Conservation (phyloP, 2,113 vertebrate species). For the Zosterops borbonicus region DNA sequence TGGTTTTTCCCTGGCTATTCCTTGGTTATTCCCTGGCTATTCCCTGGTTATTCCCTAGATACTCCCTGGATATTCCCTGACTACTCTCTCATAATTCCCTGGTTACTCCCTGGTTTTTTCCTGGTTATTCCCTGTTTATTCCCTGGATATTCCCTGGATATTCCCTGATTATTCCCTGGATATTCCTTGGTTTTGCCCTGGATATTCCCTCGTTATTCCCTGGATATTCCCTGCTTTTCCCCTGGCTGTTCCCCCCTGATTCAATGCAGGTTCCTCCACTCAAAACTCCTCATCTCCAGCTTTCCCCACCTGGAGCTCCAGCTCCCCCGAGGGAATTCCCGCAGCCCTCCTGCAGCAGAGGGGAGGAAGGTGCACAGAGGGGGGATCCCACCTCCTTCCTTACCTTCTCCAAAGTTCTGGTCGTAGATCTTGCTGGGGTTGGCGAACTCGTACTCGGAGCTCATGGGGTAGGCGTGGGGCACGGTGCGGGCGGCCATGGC, state of each 20-base stretch:
- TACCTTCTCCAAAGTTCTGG: constrained; percentile 90
- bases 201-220: background rate
- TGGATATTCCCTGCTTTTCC: background rate
- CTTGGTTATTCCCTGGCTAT: too few species aligned
- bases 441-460: constrained; percentile 84
- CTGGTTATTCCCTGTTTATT: accelerated
- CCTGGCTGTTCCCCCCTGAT: background rate
- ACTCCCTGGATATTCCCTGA: background rate
- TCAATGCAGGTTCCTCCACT: background rate
- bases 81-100: accelerated
- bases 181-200: background rate
- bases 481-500: constrained; percentile 80
- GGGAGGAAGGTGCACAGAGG: background rate
- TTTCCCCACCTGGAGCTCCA: background rate
- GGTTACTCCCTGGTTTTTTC: accelerated
- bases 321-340: background rate
- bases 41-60: accelerated
- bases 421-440: constrained; percentile 85
- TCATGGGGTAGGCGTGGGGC: constrained; percentile 87
- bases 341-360: background rate
- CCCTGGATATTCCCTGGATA: accelerated
- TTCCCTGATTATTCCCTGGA: accelerated
- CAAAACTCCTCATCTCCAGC: background rate
- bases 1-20: background rate
- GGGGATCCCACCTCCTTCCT: background rate